These are phyloP conservation scores for Anguilla anguilla DNA, from an alignment of 2,797 vertebrate species.

Conservation along the genomic window DNA sequence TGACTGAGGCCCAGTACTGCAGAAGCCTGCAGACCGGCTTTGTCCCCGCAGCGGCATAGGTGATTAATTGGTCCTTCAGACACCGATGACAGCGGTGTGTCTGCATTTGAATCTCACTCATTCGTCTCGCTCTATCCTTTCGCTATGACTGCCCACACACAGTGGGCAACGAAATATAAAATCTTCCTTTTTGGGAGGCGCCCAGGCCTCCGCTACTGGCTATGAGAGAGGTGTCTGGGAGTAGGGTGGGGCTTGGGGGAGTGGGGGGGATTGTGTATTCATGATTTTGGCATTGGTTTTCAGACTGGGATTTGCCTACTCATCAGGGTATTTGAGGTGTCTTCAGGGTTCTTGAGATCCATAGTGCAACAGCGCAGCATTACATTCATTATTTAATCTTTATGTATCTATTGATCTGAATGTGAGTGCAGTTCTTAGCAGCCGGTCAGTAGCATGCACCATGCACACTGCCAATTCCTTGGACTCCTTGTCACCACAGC, in stretches of 20 bases:
- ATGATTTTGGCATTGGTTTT: background rate
- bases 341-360: background rate
- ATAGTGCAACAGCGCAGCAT: background rate
- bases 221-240: background rate
- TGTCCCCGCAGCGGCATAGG: background rate
- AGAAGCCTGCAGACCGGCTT: background rate
- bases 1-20: background rate
- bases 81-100: background rate
- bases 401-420: slow-evolving; percentile 10
- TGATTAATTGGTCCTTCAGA: slow-evolving; percentile 23
- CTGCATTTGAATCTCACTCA: slow-evolving; percentile 15
- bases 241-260: background rate
- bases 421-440: background rate
- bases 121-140: slow-evolving; percentile 10
- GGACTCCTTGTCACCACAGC: background rate
- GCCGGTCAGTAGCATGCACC: background rate
- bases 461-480: background rate
- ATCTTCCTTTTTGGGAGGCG: background rate
- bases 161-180: background rate
- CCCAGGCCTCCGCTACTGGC: background rate
- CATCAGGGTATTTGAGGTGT: background rate
- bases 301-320: background rate
- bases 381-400: background rate
- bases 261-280: background rate
- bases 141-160: slow-evolving; percentile 1